Evolutionary conservation across 2,797 vertebrate genomes (phyloP).

Genomic region (Bufotes viridis): DNA sequence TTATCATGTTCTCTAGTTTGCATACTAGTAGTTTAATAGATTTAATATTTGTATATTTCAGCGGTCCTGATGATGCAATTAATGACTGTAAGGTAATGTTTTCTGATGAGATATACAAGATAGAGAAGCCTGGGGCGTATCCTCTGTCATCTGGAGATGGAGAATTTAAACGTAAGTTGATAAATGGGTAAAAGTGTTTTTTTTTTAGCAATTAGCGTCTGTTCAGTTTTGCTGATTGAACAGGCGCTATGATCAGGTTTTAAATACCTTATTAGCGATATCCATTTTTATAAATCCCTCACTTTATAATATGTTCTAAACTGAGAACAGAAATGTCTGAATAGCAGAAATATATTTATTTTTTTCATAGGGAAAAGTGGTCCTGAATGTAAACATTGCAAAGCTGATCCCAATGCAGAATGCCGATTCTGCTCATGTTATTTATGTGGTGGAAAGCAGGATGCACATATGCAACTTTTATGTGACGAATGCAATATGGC

Average conservation of each 20-base stretch:
- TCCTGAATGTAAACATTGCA: conserved; percentile 97
- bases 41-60: conserved; percentile 70
- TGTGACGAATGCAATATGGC: conserved; percentile 99
- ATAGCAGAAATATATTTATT: conserved; percentile 16
- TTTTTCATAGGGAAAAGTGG: conserved; percentile 90
- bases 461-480: conserved; percentile 96
- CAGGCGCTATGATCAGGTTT: not conserved
- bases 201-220: not conserved
- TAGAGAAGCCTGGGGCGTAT: conserved; percentile 90
- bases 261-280: not conserved
- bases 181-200: conserved; percentile 35
- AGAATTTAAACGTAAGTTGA: conserved; percentile 91
- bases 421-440: conserved; percentile 97
- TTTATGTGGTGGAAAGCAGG: conserved; percentile 95
- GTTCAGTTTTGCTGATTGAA: no score
- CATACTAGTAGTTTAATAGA: not conserved
- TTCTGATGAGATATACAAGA: conserved; percentile 95
- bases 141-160: conserved; percentile 89
- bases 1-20: not conserved
- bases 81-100: conserved; percentile 93
- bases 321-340: not conserved
- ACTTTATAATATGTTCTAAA: not conserved
- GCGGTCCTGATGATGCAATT: conserved; percentile 88
- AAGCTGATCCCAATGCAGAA: conserved; percentile 91
- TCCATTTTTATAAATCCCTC: not conserved